Conservation (phyloP, 2,888 invertebrate genomes). For the Cheilosia soror region DNA sequence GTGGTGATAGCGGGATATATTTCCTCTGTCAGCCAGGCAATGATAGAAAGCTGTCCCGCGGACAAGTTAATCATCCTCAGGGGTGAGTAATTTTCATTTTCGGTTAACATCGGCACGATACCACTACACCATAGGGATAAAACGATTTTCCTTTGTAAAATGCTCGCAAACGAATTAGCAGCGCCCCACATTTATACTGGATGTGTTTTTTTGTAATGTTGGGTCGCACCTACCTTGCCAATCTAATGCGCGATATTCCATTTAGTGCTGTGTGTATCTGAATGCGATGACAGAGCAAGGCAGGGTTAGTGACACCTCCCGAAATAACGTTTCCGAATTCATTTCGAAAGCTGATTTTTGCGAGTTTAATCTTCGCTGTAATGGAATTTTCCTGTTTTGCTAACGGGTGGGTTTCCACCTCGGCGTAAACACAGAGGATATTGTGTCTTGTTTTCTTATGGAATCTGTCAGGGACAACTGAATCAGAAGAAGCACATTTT, state of each 20-base stretch:
- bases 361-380: conserved; percentile 51
- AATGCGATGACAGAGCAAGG: background rate
- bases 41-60: conserved; percentile 38
- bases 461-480: conserved; percentile 23
- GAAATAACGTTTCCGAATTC: conserved; percentile 54
- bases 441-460: conserved; percentile 15
- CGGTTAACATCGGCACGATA: background rate
- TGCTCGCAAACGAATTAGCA: conserved; percentile 27
- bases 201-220: background rate
- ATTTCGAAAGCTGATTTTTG: conserved; percentile 49
- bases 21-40: background rate
- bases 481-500: conserved; percentile 39
- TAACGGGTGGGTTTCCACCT: background rate
- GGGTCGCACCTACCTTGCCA: conserved; percentile 12
- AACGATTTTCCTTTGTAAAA: conserved; percentile 15
- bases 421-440: background rate
- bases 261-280: conserved; percentile 16
- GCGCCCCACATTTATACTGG: conserved; percentile 2
- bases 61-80: conserved; percentile 52
- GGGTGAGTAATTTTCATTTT: conserved; percentile 23
- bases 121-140: background rate
- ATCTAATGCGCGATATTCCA: conserved; percentile 23
- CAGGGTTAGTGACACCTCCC: conserved; percentile 17
- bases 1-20: background rate
- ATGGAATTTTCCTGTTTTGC: conserved; percentile 68